Conservation (phyloP, 2,113 vertebrate species). For the Sylvia atricapilla region DNA sequence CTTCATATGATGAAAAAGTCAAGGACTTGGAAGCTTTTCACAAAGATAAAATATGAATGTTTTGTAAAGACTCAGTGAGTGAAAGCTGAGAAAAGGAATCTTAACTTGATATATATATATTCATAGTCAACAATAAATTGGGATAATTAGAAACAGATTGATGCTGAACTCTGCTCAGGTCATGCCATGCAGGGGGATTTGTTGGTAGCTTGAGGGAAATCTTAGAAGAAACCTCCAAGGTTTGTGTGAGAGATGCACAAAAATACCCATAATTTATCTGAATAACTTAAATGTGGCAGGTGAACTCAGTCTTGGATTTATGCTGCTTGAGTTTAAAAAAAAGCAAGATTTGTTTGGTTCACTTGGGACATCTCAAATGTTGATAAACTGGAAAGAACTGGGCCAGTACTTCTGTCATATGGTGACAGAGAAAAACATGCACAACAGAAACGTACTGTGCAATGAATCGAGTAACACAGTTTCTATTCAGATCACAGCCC, state of each 20-base stretch:
- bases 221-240: neutral
- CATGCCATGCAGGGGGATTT: neutral
- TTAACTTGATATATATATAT: neutral
- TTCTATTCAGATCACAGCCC: constrained; percentile 32
- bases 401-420: neutral
- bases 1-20: neutral
- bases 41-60: neutral
- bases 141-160: neutral
- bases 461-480: constrained; percentile 24
- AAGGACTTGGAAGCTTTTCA: neutral
- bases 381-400: constrained; percentile 14
- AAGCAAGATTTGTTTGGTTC: neutral
- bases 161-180: neutral
- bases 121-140: neutral
- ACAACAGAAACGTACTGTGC: neutral
- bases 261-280: neutral
- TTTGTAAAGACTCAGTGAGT: neutral
- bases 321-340: neutral
- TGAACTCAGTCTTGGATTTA: neutral
- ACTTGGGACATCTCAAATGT: neutral
- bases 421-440: constrained; percentile 12
- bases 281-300: neutral
- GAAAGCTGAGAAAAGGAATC: neutral
- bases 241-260: neutral
- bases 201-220: neutral